These are phyloP conservation scores for Pyrgus malvae DNA, from an alignment of 2,888 invertebrate genomes.

Conservation along the genomic window DNA sequence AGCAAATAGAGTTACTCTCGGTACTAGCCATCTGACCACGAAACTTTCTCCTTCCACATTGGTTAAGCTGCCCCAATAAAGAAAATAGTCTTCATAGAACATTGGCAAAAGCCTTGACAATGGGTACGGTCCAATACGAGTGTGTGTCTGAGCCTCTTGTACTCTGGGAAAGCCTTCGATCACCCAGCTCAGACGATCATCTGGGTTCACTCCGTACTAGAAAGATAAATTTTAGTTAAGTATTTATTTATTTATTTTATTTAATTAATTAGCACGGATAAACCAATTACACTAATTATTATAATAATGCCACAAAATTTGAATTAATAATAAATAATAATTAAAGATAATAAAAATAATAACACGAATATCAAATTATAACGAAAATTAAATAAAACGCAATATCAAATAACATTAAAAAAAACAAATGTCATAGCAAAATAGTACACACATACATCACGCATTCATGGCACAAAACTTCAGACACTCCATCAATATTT, in stretches of 20 bases:
- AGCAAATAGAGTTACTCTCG: constrained; percentile 80
- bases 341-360: no score
- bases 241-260: neutral
- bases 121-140: constrained; percentile 73
- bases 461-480: no score
- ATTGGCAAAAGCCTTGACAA: constrained; percentile 75
- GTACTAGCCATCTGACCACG: constrained; percentile 83
- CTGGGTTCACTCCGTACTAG: constrained; percentile 75
- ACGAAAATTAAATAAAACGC: no score
- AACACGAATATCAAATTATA: no score
- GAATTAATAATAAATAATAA: no score
- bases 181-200: constrained; percentile 60
- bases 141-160: constrained; percentile 70
- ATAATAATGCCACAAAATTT: no score
- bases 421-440: no score
- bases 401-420: no score
- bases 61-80: constrained; percentile 83
- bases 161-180: constrained; percentile 74
- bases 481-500: no score
- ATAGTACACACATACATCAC: no score
- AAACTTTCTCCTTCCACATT: constrained; percentile 63
- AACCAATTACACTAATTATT: no score
- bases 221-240: constrained; percentile 28
- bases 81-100: constrained; percentile 83
- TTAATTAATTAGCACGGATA: no score